Base-by-base conservation (phyloP, 2,113 vertebrate species). In the Paracanthobrama guichenoti region DNA sequence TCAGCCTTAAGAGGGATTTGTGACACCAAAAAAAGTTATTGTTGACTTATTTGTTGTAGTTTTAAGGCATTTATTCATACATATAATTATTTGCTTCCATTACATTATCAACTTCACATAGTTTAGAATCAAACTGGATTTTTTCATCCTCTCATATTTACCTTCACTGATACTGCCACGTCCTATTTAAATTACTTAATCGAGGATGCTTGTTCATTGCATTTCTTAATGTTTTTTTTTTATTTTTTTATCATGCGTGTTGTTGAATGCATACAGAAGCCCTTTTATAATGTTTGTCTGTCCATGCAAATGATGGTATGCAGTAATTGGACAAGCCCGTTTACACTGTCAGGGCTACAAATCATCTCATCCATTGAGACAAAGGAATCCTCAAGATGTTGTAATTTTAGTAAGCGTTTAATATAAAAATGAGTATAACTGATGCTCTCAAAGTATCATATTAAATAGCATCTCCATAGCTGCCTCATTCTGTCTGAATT, bases 401-500 rank as follows among this genome's bases (percentile, higher is more conserved):
- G 6, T 1, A 26, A 22, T 59, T 26, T 48, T 57, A 24, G 35
- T 10, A 26, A 69, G 48, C 35, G 24, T 71, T 77, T 64, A 44
- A 22, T 16, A 79, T 59, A n/a, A n/a, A 48, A 71, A 53, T 18
- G 44, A 4, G 9, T 26, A 7, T 69, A 35, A 53, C 76, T 31
- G 42, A 69, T 55, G 42, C 66, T 35, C 48, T 46, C 35, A 28
- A 67, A 78, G 59, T 53, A 78, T 75, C 13, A 12, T 22, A 59
- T 77, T 28, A 60, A 31, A 77, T 73, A 69, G 75, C 59, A 18
- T 83, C 71, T 64, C 66, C 46, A 73, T 78, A 78, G 50, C 78
- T 75, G 83, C 83, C 44, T 78, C 44, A 31, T 59, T 73, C 35
- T 84, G 67, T 75, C 46, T 24, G 31, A 87, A 67, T 76, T 48